These are phyloP conservation scores for Nothobranchius furzeri DNA, from an alignment of 2,113 vertebrate genomes.

Conservation along the genomic window DNA sequence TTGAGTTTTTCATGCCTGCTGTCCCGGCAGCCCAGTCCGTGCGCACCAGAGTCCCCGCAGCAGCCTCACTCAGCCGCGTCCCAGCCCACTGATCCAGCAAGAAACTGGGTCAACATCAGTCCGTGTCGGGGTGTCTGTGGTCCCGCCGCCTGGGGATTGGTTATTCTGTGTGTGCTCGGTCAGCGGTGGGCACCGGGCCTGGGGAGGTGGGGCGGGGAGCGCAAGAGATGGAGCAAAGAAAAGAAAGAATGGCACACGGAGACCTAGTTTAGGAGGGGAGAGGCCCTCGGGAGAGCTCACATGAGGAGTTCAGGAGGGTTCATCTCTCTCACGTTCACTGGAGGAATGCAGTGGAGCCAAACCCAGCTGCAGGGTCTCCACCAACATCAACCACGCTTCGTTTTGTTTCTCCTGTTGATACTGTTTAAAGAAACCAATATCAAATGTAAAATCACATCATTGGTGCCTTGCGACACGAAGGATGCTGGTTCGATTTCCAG, in stretches of 20 bases:
- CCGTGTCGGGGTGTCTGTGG: slow-evolving; percentile 44
- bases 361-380: no score
- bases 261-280: slow-evolving; percentile 49
- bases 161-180: slow-evolving; percentile 20
- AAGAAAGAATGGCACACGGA: slow-evolving; percentile 43
- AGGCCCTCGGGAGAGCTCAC: not conserved
- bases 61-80: slow-evolving; percentile 16
- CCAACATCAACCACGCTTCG: no score
- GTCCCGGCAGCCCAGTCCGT: not conserved
- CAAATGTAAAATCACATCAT: no score
- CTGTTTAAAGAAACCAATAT: no score
- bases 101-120: slow-evolving; percentile 39
- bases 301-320: not conserved
- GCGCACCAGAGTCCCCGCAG: slow-evolving; percentile 11
- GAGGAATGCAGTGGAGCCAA: not conserved
- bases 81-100: slow-evolving; percentile 45
- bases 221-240: slow-evolving; percentile 23
- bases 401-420: no score
- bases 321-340: not conserved
- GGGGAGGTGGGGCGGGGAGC: slow-evolving; percentile 35
- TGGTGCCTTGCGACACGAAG: no score
- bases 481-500: no score
- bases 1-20: slow-evolving; percentile 30
- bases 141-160: slow-evolving; percentile 36
- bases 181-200: slow-evolving; percentile 61